Evolutionary conservation across 2,797 vertebrate genomes (phyloP).

Genomic region (Cyclura pinguis): DNA sequence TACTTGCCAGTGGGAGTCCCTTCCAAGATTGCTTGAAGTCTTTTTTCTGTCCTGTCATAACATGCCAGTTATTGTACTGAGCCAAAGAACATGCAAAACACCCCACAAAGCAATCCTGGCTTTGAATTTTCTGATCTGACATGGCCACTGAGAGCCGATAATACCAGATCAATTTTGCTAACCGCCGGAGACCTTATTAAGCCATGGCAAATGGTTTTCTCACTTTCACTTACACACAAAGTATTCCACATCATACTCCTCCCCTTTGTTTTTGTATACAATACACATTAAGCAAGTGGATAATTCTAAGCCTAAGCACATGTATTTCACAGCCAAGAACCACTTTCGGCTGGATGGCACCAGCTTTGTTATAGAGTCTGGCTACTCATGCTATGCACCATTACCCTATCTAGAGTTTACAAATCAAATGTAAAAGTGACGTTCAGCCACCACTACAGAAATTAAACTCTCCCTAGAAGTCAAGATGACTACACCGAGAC

Average conservation of each 20-base stretch:
- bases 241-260: neutral
- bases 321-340: neutral
- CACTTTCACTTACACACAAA: neutral
- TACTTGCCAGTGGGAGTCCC: neutral
- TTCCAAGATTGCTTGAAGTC: neutral
- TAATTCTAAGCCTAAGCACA: no score
- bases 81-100: neutral
- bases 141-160: neutral
- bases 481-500: no score
- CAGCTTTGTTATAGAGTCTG: neutral
- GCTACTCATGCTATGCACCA: neutral
- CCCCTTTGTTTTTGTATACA: neutral
- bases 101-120: no score
- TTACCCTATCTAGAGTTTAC: neutral
- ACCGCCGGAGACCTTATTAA: neutral
- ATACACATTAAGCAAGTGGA: neutral
- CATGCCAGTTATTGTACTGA: neutral
- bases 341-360: neutral
- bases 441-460: neutral
- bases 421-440: neutral
- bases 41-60: neutral
- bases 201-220: neutral
- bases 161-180: neutral
- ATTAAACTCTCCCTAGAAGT: no score
- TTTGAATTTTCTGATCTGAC: neutral